Base-by-base conservation (phyloP, 2,888 invertebrate genomes). In the Lamellibrachia columna region DNA sequence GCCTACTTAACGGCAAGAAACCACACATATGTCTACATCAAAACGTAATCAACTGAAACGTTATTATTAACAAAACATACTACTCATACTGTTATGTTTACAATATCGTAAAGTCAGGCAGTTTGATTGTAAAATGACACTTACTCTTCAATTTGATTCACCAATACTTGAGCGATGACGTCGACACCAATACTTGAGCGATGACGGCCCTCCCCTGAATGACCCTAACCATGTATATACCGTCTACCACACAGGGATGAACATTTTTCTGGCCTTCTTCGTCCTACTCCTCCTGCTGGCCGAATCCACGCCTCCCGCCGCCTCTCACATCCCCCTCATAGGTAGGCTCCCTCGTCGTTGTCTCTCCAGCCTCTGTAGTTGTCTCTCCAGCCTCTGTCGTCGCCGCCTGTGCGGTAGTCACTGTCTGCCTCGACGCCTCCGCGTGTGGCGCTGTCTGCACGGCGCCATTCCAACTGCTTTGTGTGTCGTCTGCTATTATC, bases 231-330 rank as follows among this genome's bases (percentile, higher is more conserved):
- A 3, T 92, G 52, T 92, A 7, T 92, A 53, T 60, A 1, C 40
- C 40, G 40, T 40, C 40, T 40, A 40, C 40, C 40, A 40, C 40
- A 58, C 93, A 95, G 95, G 95, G 58, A 95, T 95, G 94, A 95
- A 95, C 93, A 94, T 95, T 60, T 95, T 95, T 93, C 94, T 94
- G 92, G 95, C 94, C 52, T 95, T 95, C 93, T 95, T 95, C 93
- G 93, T 95, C 90, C 92, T 95, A 60, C 93, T 95, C 52, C 93
- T 94, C 91, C 94, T 95, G 28, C 93, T 95, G 53, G 95, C 95
- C 52, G 94, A 95, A 90, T 94, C 94, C 53, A 95, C 95, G 22
- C 95, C 95, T 22, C 94, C 95, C 15, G 95, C 95, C 40, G 94
- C 95, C 6, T 93, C 94, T 52, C 94, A 94, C 53, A 94, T 95